A percentile compares a stretch with the other conserved stretches of the same genome.
These are phyloP conservation scores for Macrobrachium rosenbergii DNA, from an alignment of 1,140 invertebrate species.

Conservation along the genomic window DNA sequence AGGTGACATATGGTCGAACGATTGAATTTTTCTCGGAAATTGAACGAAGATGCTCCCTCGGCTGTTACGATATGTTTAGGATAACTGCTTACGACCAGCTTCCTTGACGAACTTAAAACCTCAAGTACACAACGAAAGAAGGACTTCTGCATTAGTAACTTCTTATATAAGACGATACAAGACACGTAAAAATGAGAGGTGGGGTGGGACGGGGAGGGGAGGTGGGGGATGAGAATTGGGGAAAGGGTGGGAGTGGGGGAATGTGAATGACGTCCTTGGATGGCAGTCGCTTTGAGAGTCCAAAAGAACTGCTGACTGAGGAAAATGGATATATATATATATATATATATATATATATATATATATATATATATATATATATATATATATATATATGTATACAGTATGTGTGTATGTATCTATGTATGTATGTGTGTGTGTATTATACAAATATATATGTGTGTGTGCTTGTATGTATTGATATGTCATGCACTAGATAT, in stretches of 20 bases:
- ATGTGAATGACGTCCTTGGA: not conserved
- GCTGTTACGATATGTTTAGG: no score
- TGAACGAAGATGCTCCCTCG: no score
- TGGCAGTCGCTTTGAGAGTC: not conserved
- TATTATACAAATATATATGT: not conserved
- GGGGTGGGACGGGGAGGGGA: not conserved
- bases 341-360: not conserved
- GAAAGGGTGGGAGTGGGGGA: not conserved
- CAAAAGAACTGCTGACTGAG: not conserved
- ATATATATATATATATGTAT: not conserved
- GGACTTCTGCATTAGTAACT: no score
- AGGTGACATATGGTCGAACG: no score
- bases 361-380: conserved; percentile 11
- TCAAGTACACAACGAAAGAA: no score
- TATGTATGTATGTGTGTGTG: not conserved
- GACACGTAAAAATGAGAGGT: not conserved
- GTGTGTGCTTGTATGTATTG: not conserved
- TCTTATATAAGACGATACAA: no score
- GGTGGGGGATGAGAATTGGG: not conserved
- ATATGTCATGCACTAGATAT: not conserved
- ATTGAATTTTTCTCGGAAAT: no score
- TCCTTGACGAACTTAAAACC: no score
- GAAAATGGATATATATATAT: not conserved
- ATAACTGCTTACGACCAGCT: no score
- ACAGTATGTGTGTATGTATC: not conserved